Conservation (phyloP, 2,888 invertebrate species). For the Aporophyla nigra region DNA sequence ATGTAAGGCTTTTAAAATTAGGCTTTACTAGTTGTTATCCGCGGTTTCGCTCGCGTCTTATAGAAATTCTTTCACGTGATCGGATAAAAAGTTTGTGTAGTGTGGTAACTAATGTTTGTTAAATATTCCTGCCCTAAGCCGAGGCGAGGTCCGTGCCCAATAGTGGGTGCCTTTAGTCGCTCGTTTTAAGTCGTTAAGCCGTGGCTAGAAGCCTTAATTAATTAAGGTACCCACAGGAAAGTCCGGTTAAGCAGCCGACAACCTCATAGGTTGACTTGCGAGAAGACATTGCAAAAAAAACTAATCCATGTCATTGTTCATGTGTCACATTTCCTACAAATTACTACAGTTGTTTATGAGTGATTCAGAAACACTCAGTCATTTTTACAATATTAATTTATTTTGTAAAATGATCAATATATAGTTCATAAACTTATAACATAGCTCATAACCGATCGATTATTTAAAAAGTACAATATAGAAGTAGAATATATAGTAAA, state of each 20-base stretch:
- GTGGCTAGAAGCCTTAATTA: no score
- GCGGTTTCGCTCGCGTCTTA: neutral
- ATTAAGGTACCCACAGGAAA: no score
- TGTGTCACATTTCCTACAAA: neutral
- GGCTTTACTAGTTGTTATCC: neutral
- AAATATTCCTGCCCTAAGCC: no score
- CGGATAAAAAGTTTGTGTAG: neutral
- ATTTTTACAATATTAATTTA: neutral
- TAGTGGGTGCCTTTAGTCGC: no score
- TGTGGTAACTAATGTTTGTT: no score
- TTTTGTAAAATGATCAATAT: no score
- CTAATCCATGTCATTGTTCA: neutral
- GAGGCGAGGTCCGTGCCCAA: no score
- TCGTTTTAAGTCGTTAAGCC: no score
- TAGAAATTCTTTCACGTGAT: neutral
- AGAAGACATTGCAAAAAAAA: neutral
- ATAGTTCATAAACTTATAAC: neutral
- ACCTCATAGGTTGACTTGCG: no score
- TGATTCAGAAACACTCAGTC: neutral
- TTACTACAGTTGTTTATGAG: neutral
- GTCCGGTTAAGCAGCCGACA: no score
- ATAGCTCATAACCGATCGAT: neutral
- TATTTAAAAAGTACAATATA: neutral
- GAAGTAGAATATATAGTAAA: neutral
- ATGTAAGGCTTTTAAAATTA: constrained; percentile 8